A percentile compares a stretch with the other conserved stretches of the same genome.
phyloP scores from a whole-genome alignment of 2,113 vertebrate species.

The Callipepla squamata region DNA sequence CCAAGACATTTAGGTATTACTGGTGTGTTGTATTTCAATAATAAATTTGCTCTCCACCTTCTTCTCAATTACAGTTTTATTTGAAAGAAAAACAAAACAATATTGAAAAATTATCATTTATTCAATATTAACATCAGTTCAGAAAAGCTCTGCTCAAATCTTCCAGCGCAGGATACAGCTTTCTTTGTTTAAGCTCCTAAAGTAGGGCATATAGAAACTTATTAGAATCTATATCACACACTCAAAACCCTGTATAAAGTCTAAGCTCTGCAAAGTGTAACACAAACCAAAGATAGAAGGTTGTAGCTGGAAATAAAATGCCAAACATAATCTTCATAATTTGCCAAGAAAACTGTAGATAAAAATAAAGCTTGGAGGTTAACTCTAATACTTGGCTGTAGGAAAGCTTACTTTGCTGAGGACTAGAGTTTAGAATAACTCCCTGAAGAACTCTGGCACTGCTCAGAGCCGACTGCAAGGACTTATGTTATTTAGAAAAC shows the following conservation, averaged over 20 bases:
- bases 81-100: constrained; percentile 27
- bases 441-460: neutral
- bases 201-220: constrained; percentile 17
- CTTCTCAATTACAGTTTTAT: constrained; percentile 2
- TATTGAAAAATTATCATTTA: constrained; percentile 13
- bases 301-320: constrained; percentile 28
- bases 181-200: constrained; percentile 28
- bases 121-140: neutral
- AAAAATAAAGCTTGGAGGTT: constrained; percentile 62
- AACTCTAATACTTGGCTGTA: constrained; percentile 47
- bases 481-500: constrained; percentile 30
- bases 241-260: constrained; percentile 18
- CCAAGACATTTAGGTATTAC: neutral
- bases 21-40: neutral
- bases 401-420: constrained; percentile 46
- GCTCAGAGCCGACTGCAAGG: constrained; percentile 7
- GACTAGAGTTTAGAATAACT: constrained; percentile 49
- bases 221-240: constrained; percentile 11
- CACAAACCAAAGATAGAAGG: constrained; percentile 44
- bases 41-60: neutral
- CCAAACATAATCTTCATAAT: constrained; percentile 26
- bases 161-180: neutral
- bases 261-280: constrained; percentile 24
- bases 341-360: constrained; percentile 64
- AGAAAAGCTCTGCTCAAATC: constrained; percentile 3